Base-by-base conservation (phyloP, 2,113 vertebrate genomes). In the Pipra filicauda region DNA sequence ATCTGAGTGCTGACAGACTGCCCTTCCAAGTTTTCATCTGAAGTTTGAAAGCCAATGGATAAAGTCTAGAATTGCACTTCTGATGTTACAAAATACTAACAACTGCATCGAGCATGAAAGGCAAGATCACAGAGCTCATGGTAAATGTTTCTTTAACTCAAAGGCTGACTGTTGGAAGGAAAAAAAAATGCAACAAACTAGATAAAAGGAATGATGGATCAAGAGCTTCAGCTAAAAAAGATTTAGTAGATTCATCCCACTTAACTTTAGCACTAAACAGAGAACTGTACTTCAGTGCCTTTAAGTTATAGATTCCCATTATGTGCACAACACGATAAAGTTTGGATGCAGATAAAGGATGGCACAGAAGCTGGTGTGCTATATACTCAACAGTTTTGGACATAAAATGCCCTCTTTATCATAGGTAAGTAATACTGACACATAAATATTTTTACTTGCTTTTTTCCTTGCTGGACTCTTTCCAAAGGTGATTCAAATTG, bases 1-100 rank as follows among this genome's bases (percentile, higher is more conserved):
- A 86, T 88, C 79, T 94, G 75, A 94, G 55, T 80, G 73, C 83
- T 96, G 94, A 95, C 95, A 95, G 85, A 82, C 78, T 89, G 78
- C 49, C 71, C 57, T 82, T 96, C 94, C 83, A 95, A 86, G 55
- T 94, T 96, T 93, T 96, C 76, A 91, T 84, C 79, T 88, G 72
- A 70, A 76, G 67, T 80, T 41, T 84, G 59, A 51, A 94, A 91
- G 72, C 67, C 92, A 91, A 59, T 83, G 79, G 88, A 88, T 94
- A 71, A 93, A 88, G 88, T 90, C 88, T 95, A 94, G 81, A 92
- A 93, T 55, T 88, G 79, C 51, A 86, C 72, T 77, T 91, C 85
- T 96, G 86, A 80, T 77, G 85, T 86, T 92, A 88, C 67, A 85
- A 88, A 93, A 83, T 66, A 79, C 58, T 83, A 94, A 72, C 71